Evolutionary conservation across 1,140 invertebrate species (phyloP).

Genomic region (Rhagoletis pomonella): DNA sequence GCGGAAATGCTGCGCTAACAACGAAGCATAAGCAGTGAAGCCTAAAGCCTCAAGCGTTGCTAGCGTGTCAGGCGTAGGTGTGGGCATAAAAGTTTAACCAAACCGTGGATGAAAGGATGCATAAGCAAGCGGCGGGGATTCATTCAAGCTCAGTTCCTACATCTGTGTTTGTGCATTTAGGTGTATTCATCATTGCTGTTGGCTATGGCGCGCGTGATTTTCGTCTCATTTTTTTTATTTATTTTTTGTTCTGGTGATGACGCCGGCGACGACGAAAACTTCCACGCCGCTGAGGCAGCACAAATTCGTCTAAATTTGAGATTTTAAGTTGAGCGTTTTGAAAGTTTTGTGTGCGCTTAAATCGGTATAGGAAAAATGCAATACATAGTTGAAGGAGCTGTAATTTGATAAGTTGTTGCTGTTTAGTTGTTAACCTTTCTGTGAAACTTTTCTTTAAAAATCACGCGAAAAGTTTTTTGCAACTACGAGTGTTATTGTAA

Average conservation of each 20-base stretch:
- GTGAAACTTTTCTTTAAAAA: neutral
- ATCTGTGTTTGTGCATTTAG: neutral
- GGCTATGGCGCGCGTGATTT: slow-evolving; percentile 6
- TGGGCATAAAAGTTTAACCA: slow-evolving; percentile 35
- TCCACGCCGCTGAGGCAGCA: slow-evolving; percentile 38
- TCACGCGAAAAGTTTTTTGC: slow-evolving; percentile 4
- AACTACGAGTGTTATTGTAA: slow-evolving; percentile 42
- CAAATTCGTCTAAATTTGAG: slow-evolving; percentile 44
- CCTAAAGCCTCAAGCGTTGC: slow-evolving; percentile 41
- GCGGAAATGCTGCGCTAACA: slow-evolving; percentile 33
- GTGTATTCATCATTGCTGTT: neutral
- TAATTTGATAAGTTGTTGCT: slow-evolving; percentile 44
- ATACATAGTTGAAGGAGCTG: slow-evolving; percentile 11
- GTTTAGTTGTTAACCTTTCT: neutral
- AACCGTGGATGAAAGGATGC: slow-evolving; percentile 7
- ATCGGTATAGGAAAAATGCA: slow-evolving; percentile 10
- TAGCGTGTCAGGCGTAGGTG: neutral
- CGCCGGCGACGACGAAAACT: slow-evolving; percentile 36
- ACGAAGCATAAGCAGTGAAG: slow-evolving; percentile 1
- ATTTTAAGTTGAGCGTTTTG: neutral
- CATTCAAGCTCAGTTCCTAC: slow-evolving; percentile 20
- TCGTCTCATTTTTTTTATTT: neutral
- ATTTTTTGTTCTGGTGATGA: neutral
- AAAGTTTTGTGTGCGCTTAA: slow-evolving; percentile 33
- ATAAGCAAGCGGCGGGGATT: slow-evolving; percentile 7